Conservation (phyloP, 2,888 invertebrate species). For the Thymelicus sylvestris region DNA sequence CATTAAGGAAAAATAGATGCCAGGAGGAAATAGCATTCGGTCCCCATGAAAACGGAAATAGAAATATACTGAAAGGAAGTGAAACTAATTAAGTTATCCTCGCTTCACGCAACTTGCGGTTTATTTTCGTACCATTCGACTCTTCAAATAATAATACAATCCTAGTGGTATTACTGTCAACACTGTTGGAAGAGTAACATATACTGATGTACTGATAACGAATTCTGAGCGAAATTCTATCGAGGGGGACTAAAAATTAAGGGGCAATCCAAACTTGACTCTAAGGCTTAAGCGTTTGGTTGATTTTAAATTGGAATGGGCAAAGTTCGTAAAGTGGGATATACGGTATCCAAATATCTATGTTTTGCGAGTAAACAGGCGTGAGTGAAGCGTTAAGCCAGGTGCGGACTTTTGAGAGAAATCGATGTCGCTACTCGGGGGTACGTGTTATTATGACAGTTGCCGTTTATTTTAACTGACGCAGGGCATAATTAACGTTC, state of each 20-base stretch:
- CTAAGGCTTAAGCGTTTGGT: slow-evolving; percentile 49
- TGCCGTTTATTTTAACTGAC: slow-evolving; percentile 71
- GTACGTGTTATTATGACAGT: slow-evolving; percentile 80
- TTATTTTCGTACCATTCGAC: slow-evolving; percentile 77
- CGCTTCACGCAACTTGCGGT: slow-evolving; percentile 72
- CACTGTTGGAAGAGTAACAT: slow-evolving; percentile 68
- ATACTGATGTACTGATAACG: slow-evolving; percentile 73
- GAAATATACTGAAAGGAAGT: slow-evolving; percentile 82
- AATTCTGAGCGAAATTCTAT: slow-evolving; percentile 68
- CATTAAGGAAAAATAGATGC: slow-evolving; percentile 78
- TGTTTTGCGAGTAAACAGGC: slow-evolving; percentile 81
- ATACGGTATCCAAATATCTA: slow-evolving; percentile 76
- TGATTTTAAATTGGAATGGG: slow-evolving; percentile 49
- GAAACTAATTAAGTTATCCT: slow-evolving; percentile 83
- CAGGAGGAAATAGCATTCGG: slow-evolving; percentile 72
- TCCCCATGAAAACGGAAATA: slow-evolving; percentile 80
- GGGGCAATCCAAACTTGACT: slow-evolving; percentile 50
- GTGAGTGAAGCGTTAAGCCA: slow-evolving; percentile 78
- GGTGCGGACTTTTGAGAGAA: slow-evolving; percentile 74
- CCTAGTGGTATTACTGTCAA: slow-evolving; percentile 76
- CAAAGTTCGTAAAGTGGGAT: slow-evolving; percentile 61
- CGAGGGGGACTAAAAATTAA: slow-evolving; percentile 56
- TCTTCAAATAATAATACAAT: slow-evolving; percentile 69
- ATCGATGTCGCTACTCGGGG: slow-evolving; percentile 57
- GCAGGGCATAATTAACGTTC: slow-evolving; percentile 47